These are phyloP conservation scores for Drosophila neotestacea DNA, from an alignment of 2,888 invertebrate species.

Conservation along the genomic window DNA sequence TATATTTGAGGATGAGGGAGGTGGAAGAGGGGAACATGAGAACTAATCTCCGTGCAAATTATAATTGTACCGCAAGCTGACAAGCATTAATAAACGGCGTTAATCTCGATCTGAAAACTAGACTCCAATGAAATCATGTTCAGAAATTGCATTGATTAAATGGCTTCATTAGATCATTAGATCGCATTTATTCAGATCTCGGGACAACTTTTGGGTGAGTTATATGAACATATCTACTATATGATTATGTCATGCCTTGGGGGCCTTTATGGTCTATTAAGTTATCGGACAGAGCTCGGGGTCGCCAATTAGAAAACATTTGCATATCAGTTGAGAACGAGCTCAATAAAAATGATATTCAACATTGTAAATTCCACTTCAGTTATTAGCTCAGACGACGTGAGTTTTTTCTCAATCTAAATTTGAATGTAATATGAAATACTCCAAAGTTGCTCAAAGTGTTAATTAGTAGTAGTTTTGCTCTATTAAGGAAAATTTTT, in stretches of 20 bases:
- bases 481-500: constrained; percentile 5
- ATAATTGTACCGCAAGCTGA: constrained; percentile 52
- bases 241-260: constrained; percentile 65
- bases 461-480: constrained; percentile 18
- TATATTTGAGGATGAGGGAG: not conserved
- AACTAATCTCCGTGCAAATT: constrained; percentile 25
- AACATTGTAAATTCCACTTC: constrained; percentile 19
- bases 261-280: constrained; percentile 9
- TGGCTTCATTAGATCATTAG: constrained; percentile 66
- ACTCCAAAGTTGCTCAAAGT: constrained; percentile 3
- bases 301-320: constrained; percentile 58
- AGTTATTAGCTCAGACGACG: not conserved
- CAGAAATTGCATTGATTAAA: constrained; percentile 73
- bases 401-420: not conserved
- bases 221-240: constrained; percentile 2
- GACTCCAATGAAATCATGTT: constrained; percentile 70
- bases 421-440: not conserved
- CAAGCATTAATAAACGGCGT: constrained; percentile 52
- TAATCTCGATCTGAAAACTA: constrained; percentile 32
- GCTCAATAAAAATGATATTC: constrained; percentile 66
- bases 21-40: not conserved
- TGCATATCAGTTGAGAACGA: constrained; percentile 71
- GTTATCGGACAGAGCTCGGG: constrained; percentile 23
- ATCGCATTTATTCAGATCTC: constrained; percentile 15
- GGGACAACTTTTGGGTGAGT: constrained; percentile 12